Conservation (phyloP, 2,113 vertebrate genomes). For the Casuarius casuarius region DNA sequence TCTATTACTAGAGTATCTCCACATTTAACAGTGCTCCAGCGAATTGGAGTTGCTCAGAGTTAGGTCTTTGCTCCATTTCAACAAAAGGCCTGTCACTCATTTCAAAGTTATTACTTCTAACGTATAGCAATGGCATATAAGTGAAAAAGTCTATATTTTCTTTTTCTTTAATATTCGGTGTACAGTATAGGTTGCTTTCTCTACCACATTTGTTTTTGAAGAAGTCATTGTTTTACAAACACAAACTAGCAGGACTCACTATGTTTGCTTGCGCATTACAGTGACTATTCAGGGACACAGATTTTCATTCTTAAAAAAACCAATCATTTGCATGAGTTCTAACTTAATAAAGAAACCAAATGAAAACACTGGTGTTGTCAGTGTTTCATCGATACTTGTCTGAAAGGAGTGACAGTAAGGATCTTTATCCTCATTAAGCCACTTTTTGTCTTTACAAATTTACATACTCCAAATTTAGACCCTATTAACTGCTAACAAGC, state of each 20-base stretch:
- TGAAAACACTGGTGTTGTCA: constrained; percentile 4
- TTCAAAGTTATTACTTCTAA: background rate
- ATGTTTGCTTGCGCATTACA: background rate
- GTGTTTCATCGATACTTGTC: background rate
- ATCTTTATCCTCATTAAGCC: constrained; percentile 25
- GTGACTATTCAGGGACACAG: background rate
- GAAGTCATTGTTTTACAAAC: background rate
- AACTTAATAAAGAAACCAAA: background rate
- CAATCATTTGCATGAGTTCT: background rate
- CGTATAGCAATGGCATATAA: background rate
- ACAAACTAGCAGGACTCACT: background rate
- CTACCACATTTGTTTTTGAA: background rate
- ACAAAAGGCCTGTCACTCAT: background rate
- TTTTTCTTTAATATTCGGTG: background rate
- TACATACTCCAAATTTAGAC: constrained; percentile 56
- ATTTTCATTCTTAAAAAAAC: constrained; percentile 2
- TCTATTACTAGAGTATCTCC: background rate
- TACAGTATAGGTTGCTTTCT: fast-evolving
- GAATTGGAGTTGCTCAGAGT: background rate
- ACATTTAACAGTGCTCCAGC: background rate
- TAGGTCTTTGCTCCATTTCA: background rate
- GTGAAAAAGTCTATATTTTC: background rate
- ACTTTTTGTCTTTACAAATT: constrained; percentile 12
- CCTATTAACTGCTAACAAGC: background rate
- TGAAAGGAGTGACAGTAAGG: background rate